phyloP scores from a whole-genome alignment of 2,797 vertebrate species.

The Myotis myotis region DNA sequence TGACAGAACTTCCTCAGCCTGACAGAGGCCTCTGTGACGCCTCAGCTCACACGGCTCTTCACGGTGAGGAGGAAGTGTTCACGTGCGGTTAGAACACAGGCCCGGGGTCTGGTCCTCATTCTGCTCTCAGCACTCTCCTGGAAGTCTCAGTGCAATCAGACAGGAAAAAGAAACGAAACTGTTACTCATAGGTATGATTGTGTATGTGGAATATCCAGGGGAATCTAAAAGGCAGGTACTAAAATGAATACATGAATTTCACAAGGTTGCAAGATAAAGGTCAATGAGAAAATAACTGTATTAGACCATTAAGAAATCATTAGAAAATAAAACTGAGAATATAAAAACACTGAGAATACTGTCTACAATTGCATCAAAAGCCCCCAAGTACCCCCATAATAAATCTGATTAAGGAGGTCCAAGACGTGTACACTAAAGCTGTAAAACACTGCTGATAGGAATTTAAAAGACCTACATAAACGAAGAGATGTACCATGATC shows the following conservation, averaged over 20 bases:
- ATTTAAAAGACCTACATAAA: neutral
- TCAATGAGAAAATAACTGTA: neutral
- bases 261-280: neutral
- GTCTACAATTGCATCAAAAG: neutral
- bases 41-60: neutral
- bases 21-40: neutral
- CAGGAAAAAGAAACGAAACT: neutral
- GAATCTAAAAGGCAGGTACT: neutral
- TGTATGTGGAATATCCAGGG: neutral
- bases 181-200: neutral
- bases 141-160: neutral
- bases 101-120: no score
- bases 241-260: neutral
- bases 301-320: neutral
- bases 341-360: neutral
- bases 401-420: neutral
- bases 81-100: neutral
- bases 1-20: neutral
- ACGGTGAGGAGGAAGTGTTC: neutral
- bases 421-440: neutral
- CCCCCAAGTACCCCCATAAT: neutral
- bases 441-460: neutral
- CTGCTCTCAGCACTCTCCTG: neutral
- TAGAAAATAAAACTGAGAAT: neutral
- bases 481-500: neutral